Evolutionary conservation across 2,113 vertebrate genomes (phyloP).

Genomic region (Neolamprologus caudopunctatus): DNA sequence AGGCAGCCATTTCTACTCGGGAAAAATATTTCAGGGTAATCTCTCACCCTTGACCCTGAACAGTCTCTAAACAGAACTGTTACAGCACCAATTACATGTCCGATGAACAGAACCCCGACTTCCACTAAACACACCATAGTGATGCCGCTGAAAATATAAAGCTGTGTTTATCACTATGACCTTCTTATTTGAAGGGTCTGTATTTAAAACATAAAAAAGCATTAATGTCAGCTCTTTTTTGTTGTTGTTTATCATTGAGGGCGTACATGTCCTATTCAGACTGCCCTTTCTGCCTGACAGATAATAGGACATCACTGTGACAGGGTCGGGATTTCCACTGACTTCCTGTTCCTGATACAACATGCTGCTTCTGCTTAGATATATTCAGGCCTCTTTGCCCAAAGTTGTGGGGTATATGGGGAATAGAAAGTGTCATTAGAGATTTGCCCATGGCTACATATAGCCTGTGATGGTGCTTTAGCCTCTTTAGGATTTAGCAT

Average conservation of each 20-base stretch:
- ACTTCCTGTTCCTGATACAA: background rate
- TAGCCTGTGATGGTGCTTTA: slow-evolving; percentile 48
- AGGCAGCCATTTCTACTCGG: slow-evolving; percentile 31
- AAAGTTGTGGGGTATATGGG: slow-evolving; percentile 12
- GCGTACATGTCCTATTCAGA: background rate
- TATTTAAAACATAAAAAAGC: background rate
- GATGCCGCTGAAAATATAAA: background rate
- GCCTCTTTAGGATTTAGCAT: slow-evolving; percentile 46
- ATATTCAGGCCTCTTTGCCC: background rate
- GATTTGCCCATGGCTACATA: slow-evolving; percentile 48
- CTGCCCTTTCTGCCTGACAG: slow-evolving; percentile 1
- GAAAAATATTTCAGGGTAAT: slow-evolving; percentile 50
- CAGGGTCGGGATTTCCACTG: slow-evolving; percentile 4
- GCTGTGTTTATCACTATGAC: background rate
- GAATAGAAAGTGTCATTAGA: slow-evolving; percentile 56
- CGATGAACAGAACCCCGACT: background rate
- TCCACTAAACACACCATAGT: background rate
- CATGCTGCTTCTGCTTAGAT: background rate
- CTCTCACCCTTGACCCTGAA: slow-evolving; percentile 64
- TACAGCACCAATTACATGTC: slow-evolving; percentile 49
- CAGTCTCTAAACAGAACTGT: slow-evolving; percentile 50
- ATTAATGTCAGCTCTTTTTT: background rate
- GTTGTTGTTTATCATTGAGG: background rate
- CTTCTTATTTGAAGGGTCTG: background rate
- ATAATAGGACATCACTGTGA: slow-evolving; percentile 56